Evolutionary conservation across 2,113 vertebrate species (phyloP).

Genomic region (Epinephelus cyanopodus): DNA sequence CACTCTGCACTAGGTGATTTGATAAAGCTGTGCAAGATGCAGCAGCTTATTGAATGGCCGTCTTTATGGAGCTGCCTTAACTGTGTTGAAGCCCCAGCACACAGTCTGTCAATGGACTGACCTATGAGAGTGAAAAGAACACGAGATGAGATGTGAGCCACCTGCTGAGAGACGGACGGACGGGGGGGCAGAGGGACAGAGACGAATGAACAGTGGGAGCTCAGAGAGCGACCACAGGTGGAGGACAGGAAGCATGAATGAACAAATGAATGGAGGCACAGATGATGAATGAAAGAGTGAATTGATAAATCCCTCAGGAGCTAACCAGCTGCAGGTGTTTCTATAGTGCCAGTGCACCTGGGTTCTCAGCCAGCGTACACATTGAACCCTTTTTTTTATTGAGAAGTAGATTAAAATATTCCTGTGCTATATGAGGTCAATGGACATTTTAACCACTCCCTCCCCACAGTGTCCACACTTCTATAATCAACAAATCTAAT

Average conservation of each 20-base stretch:
- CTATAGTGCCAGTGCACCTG: slow-evolving; percentile 40
- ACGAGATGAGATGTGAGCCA: slow-evolving; percentile 53
- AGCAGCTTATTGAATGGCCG: slow-evolving; percentile 25
- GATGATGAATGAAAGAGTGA: slow-evolving; percentile 41
- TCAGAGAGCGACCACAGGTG: slow-evolving; percentile 49
- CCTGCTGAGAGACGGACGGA: slow-evolving; percentile 44
- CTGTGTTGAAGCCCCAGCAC: slow-evolving; percentile 24
- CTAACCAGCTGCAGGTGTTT: slow-evolving; percentile 43
- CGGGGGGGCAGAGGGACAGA: background rate
- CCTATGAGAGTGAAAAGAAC: slow-evolving; percentile 43
- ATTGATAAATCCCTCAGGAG: slow-evolving; percentile 30
- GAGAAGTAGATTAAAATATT: slow-evolving; percentile 1
- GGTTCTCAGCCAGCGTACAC: background rate
- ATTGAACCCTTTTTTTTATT: background rate
- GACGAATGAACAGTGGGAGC: slow-evolving; percentile 33
- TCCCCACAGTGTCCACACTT: background rate
- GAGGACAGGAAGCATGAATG: slow-evolving; percentile 43
- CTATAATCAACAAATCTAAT: background rate
- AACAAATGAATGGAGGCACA: slow-evolving; percentile 39
- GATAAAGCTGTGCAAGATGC: slow-evolving; percentile 26
- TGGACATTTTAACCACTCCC: background rate
- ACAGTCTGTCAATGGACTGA: slow-evolving; percentile 49
- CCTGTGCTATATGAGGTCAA: background rate
- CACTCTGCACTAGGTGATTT: slow-evolving; percentile 7
- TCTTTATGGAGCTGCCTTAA: slow-evolving; percentile 15